Evolutionary conservation across 1,140 invertebrate species (phyloP).

Genomic region (Panagrolaimus sp.): DNA sequence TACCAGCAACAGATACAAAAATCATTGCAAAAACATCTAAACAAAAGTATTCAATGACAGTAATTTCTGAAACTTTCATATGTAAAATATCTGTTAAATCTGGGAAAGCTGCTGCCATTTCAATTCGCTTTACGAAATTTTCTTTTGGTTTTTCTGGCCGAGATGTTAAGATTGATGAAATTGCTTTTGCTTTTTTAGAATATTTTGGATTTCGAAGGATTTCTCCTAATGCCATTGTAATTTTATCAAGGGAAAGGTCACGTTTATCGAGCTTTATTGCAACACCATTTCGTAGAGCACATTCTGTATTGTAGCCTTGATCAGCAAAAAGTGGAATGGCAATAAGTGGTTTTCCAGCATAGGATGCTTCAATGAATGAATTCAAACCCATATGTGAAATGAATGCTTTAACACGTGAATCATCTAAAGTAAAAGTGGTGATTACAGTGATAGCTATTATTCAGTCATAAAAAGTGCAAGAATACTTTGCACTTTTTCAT

Average conservation of each 20-base stretch:
- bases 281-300: conserved; percentile 12
- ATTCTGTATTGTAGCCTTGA: conserved; percentile 26
- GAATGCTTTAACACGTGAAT: conserved; percentile 31
- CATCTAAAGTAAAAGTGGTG: conserved; percentile 19
- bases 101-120: conserved; percentile 9
- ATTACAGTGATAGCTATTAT: no score
- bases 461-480: no score
- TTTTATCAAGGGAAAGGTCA: conserved; percentile 10
- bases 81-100: no score
- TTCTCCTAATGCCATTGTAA: conserved; percentile 10
- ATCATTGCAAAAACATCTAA: no score
- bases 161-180: background rate
- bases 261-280: conserved; percentile 9
- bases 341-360: conserved; percentile 32
- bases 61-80: no score
- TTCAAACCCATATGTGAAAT: conserved; percentile 41
- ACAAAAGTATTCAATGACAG: no score
- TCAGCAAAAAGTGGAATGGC: conserved; percentile 36
- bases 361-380: conserved; percentile 25
- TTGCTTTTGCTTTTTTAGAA: background rate
- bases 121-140: conserved; percentile 11
- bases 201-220: conserved; percentile 16
- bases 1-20: no score
- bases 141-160: background rate
- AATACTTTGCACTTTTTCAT: no score